Conservation (phyloP, 2,113 vertebrate genomes). For the Cranoglanis bouderius region DNA sequence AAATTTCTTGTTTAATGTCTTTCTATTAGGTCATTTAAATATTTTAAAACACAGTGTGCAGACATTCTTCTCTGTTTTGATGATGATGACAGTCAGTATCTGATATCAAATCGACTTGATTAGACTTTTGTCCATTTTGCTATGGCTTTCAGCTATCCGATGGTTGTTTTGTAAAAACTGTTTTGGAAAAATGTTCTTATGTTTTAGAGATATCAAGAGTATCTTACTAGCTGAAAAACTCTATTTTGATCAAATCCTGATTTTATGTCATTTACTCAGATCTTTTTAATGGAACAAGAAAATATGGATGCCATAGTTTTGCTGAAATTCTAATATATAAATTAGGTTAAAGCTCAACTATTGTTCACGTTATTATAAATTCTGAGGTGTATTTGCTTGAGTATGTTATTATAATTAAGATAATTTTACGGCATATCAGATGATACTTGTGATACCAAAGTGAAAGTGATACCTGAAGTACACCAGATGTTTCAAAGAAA, state of each 20-base stretch:
- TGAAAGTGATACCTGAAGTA: background rate
- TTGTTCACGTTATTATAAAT: background rate
- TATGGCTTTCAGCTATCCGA: background rate
- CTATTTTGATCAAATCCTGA: too few relatives aligned
- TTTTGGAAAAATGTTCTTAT: too few relatives aligned
- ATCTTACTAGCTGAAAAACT: too few relatives aligned
- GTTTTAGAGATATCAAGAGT: too few relatives aligned
- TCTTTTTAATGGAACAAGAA: background rate
- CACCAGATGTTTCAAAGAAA: background rate
- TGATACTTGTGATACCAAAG: background rate
- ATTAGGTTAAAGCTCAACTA: background rate
- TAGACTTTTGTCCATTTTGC: background rate
- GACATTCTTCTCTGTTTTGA: background rate
- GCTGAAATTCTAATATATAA: background rate
- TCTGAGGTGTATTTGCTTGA: background rate
- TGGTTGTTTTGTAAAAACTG: too few relatives aligned
- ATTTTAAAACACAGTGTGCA: background rate
- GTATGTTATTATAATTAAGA: background rate
- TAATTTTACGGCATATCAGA: background rate
- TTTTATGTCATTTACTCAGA: background rate
- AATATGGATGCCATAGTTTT: background rate
- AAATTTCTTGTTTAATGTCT: background rate
- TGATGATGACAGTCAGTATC: background rate
- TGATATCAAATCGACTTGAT: background rate
- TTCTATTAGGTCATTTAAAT: background rate